Percentiles rank a stretch among this genome's conserved stretches.
Conservation (phyloP, 2,113 vertebrate genomes). For the Theristicus caerulescens region DNA sequence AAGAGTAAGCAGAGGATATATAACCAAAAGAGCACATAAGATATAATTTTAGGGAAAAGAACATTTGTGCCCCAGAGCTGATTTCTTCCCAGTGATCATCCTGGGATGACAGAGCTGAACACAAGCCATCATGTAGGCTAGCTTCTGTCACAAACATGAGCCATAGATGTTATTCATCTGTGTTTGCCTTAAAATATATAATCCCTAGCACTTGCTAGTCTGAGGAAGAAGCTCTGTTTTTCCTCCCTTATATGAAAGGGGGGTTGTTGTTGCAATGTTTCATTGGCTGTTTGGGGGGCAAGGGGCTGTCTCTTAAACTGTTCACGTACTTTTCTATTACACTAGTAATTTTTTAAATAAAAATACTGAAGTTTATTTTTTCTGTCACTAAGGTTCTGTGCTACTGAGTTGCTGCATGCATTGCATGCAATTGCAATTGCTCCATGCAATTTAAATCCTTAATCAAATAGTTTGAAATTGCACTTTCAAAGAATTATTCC, state of each 20-base stretch:
- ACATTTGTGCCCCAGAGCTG: neutral
- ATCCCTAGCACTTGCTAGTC: neutral
- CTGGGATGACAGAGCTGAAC: neutral
- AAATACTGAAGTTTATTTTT: neutral
- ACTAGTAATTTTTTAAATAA: neutral
- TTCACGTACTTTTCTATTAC: neutral
- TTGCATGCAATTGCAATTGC: neutral
- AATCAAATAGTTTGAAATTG: neutral
- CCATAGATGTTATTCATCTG: neutral
- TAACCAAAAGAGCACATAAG: neutral
- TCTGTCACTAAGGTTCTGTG: neutral
- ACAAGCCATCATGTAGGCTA: neutral
- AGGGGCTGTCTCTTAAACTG: neutral
- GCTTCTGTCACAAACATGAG: neutral
- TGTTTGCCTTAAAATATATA: neutral
- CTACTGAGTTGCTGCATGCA: neutral
- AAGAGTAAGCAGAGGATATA: neutral
- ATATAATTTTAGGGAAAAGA: neutral
- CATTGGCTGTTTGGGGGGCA: neutral
- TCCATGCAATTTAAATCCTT: neutral
- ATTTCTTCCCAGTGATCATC: neutral
- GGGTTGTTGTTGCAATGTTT: neutral
- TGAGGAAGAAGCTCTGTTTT: neutral
- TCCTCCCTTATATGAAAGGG: neutral
- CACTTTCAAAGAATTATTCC: neutral